These are phyloP conservation scores for Drosophila multiciliata DNA, from an alignment of 2,888 invertebrate genomes.

Conservation along the genomic window DNA sequence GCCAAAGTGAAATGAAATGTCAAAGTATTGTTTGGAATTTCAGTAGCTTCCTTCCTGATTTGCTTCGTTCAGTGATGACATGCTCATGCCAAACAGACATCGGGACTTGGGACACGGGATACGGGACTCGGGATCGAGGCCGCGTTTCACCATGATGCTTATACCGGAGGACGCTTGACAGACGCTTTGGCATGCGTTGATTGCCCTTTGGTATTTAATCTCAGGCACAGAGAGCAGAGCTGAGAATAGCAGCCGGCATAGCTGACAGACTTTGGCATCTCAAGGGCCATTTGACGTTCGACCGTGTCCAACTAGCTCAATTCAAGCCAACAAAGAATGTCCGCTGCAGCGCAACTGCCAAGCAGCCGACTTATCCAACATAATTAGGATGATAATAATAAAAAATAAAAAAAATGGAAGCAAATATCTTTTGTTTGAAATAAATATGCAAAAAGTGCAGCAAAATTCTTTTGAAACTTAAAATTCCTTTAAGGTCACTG, in stretches of 20 bases:
- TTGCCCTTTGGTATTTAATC: constrained; percentile 76
- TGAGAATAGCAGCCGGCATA: constrained; percentile 41
- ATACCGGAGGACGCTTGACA: constrained; percentile 35
- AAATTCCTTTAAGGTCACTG: not conserved
- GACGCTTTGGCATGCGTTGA: constrained; percentile 64
- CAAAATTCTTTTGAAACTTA: not conserved
- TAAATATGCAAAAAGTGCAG: not conserved
- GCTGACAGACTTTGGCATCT: constrained; percentile 36
- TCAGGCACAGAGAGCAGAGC: constrained; percentile 34
- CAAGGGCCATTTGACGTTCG: constrained; percentile 15
- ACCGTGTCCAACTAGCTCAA: constrained; percentile 22
- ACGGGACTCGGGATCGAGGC: not conserved
- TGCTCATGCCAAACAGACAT: constrained; percentile 29
- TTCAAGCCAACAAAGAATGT: constrained; percentile 1
- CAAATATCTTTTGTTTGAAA: not conserved
- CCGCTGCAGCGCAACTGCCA: not conserved
- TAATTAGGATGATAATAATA: not conserved
- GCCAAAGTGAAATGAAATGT: constrained; percentile 58
- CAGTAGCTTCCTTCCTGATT: constrained; percentile 58
- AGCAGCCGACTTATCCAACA: not conserved
- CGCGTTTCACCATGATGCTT: constrained; percentile 4
- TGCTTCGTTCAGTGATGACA: constrained; percentile 50
- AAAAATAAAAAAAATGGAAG: not conserved
- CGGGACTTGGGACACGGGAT: not conserved
- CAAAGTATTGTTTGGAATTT: constrained; percentile 63